Evolutionary conservation across 2,888 invertebrate genomes (phyloP).

Genomic region (Protonemura montana): DNA sequence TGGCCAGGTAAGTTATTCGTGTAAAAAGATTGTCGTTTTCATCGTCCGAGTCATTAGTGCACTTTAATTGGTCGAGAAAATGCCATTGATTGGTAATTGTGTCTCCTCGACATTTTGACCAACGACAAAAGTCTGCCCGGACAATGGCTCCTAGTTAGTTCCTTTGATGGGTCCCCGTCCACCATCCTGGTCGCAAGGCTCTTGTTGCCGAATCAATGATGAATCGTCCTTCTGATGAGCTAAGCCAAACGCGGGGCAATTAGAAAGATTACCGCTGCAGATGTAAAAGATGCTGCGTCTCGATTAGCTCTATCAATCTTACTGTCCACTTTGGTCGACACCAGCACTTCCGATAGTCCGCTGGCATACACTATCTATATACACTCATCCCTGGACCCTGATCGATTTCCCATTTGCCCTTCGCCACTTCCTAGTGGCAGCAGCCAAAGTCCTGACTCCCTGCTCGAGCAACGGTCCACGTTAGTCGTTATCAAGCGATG

Average conservation of each 20-base stretch:
- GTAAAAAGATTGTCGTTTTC: background rate
- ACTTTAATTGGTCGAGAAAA: background rate
- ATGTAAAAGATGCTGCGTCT: slow-evolving; percentile 4
- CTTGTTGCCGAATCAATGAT: background rate
- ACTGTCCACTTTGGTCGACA: slow-evolving; percentile 22
- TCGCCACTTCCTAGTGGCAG: too few species aligned
- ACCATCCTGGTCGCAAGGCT: background rate
- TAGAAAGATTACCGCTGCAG: slow-evolving; percentile 23
- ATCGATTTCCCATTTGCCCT: slow-evolving; percentile 34
- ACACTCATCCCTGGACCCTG: slow-evolving; percentile 16
- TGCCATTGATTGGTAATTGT: background rate
- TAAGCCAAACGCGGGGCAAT: background rate
- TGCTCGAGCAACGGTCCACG: background rate
- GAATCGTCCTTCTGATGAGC: background rate
- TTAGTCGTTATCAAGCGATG: background rate
- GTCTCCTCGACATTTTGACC: background rate
- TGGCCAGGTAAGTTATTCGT: background rate
- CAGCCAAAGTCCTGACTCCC: too few species aligned
- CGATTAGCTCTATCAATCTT: slow-evolving; percentile 35
- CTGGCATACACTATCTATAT: background rate
- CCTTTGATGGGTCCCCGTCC: background rate
- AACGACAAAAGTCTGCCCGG: background rate
- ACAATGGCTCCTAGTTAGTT: background rate
- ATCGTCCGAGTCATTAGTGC: background rate
- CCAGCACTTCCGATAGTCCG: slow-evolving; percentile 15